Conservation (phyloP, 2,113 vertebrate genomes). For the Daboia siamensis region DNA sequence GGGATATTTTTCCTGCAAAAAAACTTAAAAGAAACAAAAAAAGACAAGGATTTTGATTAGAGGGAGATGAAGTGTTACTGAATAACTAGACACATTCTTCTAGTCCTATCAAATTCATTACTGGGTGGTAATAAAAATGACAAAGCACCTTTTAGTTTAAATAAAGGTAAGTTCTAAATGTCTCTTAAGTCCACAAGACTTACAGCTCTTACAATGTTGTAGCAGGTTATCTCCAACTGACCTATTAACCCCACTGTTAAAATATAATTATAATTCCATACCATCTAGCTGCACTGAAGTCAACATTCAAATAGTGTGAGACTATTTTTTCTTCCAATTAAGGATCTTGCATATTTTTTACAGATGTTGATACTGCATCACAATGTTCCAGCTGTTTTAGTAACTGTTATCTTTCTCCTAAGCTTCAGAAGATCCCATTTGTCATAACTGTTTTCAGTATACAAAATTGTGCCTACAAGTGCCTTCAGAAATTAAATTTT, state of each 20-base stretch:
- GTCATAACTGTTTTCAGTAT: neutral
- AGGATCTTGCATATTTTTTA: neutral
- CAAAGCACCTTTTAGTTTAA: neutral
- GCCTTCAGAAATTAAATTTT: slow-evolving; percentile 11
- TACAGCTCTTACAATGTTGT: neutral
- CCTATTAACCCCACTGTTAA: neutral
- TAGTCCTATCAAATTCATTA: neutral
- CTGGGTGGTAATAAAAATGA: neutral
- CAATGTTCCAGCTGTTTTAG: neutral
- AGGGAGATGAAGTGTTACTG: neutral
- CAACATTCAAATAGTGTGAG: neutral
- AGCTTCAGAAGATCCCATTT: neutral
- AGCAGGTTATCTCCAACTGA: neutral
- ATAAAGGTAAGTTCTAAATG: neutral
- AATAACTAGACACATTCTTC: neutral
- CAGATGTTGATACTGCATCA: neutral
- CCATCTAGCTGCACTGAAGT: neutral
- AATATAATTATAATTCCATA: neutral
- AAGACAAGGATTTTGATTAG: neutral
- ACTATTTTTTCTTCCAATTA: neutral
- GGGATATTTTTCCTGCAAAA: neutral
- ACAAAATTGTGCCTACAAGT: neutral
- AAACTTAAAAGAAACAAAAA: neutral
- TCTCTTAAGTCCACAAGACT: neutral
- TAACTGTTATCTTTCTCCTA: neutral